Conservation (phyloP, 2,113 vertebrate species). For the Brevimyrus niger region DNA sequence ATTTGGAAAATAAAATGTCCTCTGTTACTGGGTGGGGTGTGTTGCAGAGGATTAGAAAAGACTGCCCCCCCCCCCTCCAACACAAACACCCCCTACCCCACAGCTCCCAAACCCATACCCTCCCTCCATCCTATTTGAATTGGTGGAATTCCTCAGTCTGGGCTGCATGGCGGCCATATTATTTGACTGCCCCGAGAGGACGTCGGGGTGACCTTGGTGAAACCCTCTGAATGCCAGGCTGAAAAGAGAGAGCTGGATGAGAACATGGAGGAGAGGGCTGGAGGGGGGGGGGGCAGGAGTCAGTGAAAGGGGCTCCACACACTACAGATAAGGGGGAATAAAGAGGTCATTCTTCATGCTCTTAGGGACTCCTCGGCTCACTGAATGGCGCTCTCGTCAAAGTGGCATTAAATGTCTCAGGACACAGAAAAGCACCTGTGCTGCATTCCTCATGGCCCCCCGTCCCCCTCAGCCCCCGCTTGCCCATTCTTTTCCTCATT, state of each 20-base stretch:
- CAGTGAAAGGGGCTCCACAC: conserved; percentile 27
- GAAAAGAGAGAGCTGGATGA: conserved; percentile 30
- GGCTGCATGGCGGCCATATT: conserved; percentile 18
- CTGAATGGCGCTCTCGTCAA: conserved; percentile 58
- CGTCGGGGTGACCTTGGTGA: conserved; percentile 30
- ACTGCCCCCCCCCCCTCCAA: not conserved
- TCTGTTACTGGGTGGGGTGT: conserved; percentile 16
- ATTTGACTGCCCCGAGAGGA: conserved; percentile 26
- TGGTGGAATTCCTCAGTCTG: conserved; percentile 28
- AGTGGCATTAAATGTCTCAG: conserved; percentile 61
- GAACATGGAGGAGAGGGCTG: not conserved
- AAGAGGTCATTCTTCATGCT: conserved; percentile 53
- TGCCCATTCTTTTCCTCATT: conserved; percentile 6
- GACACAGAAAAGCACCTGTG: conserved; percentile 54
- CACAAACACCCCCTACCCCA: not conserved
- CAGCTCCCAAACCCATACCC: not conserved
- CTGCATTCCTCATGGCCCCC: conserved; percentile 40
- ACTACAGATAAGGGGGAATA: conserved; percentile 46
- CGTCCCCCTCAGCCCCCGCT: not conserved
- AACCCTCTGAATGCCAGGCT: conserved; percentile 32
- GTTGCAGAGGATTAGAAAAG: conserved; percentile 17
- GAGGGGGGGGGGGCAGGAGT: not conserved
- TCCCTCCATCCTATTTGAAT: conserved; percentile 25
- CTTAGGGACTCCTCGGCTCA: conserved; percentile 26
- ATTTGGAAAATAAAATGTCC: conserved; percentile 11